A percentile compares a stretch with the other conserved stretches of the same genome.
phyloP scores from a whole-genome alignment of 2,888 invertebrate genomes.

The Himalopsyche kuldschensis region DNA sequence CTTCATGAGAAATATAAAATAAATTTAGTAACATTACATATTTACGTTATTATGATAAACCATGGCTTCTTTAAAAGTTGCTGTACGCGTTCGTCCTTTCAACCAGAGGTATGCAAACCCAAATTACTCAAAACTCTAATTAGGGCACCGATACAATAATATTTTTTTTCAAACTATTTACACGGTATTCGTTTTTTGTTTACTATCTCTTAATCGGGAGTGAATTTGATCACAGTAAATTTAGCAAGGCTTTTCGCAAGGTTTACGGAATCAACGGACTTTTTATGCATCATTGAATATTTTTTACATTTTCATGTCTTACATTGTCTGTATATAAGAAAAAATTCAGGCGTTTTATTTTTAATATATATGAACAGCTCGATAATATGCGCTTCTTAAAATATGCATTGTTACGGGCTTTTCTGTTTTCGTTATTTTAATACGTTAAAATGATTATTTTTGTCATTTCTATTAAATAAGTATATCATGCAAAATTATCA shows the following conservation, averaged over 20 bases:
- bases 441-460: not conserved
- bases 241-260: not conserved
- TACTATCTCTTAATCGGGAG: not conserved
- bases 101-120: constrained; percentile 71
- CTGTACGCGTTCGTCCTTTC: constrained; percentile 87
- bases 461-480: not conserved
- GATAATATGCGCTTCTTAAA: not conserved
- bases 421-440: not conserved
- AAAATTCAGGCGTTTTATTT: not conserved
- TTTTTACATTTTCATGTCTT: not conserved
- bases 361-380: not conserved
- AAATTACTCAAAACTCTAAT: constrained; percentile 6
- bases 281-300: not conserved
- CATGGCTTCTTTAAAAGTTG: constrained; percentile 92
- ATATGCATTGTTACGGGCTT: not conserved
- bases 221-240: not conserved
- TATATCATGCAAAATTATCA: not conserved
- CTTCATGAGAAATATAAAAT: constrained; percentile 14
- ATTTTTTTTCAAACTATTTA: not conserved
- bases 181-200: constrained; percentile 5
- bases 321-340: not conserved
- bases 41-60: constrained; percentile 55
- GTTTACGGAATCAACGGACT: not conserved
- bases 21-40: not conserved
- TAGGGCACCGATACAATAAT: constrained; percentile 11